Conservation (phyloP, 1,140 invertebrate genomes). For the Asobara japonica region DNA sequence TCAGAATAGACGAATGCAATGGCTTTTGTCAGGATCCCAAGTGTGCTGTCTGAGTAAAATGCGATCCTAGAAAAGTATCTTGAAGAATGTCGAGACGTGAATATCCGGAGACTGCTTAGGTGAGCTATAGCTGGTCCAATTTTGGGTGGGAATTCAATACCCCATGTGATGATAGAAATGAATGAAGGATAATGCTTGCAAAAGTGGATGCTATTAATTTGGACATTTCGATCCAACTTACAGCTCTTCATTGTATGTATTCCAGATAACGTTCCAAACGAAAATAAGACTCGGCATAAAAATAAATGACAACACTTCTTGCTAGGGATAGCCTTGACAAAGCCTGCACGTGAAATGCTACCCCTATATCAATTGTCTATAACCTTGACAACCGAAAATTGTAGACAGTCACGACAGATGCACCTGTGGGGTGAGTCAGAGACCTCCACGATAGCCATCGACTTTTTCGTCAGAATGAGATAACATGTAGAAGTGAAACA, state of each 20-base stretch:
- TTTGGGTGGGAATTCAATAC: no score
- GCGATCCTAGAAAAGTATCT: neutral
- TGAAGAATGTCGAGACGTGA: neutral
- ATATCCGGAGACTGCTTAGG: no score
- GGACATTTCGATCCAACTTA: no score
- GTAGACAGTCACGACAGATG: neutral
- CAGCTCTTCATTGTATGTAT: no score
- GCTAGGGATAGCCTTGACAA: neutral
- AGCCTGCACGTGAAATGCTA: neutral
- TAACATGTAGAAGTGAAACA: neutral
- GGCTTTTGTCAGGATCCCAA: neutral
- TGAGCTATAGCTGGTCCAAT: no score
- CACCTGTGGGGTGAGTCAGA: neutral
- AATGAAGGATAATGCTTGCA: no score
- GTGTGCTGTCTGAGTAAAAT: neutral
- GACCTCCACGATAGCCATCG: neutral
- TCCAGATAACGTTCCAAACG: no score
- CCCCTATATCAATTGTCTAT: neutral
- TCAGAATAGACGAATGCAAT: neutral
- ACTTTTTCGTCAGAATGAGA: neutral
- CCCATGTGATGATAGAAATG: no score
- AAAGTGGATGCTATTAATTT: no score
- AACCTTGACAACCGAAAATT: constrained; percentile 3
- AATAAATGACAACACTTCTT: no score
- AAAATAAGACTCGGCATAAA: no score